phyloP scores from a whole-genome alignment of 2,888 invertebrate species.

The Oligia strigilis region DNA sequence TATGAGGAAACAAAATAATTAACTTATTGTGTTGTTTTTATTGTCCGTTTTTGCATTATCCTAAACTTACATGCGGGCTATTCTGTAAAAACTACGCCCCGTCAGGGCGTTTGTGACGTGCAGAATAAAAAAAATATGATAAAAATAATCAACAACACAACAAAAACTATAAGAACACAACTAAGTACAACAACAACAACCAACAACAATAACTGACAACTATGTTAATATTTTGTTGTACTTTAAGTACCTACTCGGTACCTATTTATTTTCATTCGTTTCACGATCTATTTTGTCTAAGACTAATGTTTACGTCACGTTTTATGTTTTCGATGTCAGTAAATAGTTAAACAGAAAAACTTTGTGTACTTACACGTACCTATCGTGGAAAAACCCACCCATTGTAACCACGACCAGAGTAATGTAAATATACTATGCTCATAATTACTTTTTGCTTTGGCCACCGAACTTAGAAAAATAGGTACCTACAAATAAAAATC shows the following conservation, averaged over 20 bases:
- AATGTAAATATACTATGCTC: conserved; percentile 32
- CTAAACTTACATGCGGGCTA: not conserved
- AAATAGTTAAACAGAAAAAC: conserved; percentile 40
- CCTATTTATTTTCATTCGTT: conserved; percentile 13
- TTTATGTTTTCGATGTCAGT: conserved; percentile 37
- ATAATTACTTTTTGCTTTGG: conserved; percentile 16
- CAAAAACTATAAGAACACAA: not conserved
- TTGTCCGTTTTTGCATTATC: not conserved
- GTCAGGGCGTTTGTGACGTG: not conserved
- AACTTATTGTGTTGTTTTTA: conserved; percentile 17
- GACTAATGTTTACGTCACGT: conserved; percentile 46
- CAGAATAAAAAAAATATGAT: not conserved
- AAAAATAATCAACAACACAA: too few relatives aligned
- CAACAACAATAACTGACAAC: not conserved
- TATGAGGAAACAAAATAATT: conserved; percentile 7
- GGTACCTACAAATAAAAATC: conserved; percentile 8
- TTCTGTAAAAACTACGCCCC: not conserved
- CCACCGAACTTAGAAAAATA: conserved; percentile 5
- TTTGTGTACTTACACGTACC: conserved; percentile 5
- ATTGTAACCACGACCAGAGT: not conserved
- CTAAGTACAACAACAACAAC: not conserved
- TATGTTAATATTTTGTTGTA: not conserved
- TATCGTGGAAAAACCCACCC: conserved; percentile 45
- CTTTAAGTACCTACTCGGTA: not conserved
- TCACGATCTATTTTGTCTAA: conserved; percentile 39